These are phyloP conservation scores for Channa striata DNA, from an alignment of 2,797 vertebrate species.

Conservation along the genomic window DNA sequence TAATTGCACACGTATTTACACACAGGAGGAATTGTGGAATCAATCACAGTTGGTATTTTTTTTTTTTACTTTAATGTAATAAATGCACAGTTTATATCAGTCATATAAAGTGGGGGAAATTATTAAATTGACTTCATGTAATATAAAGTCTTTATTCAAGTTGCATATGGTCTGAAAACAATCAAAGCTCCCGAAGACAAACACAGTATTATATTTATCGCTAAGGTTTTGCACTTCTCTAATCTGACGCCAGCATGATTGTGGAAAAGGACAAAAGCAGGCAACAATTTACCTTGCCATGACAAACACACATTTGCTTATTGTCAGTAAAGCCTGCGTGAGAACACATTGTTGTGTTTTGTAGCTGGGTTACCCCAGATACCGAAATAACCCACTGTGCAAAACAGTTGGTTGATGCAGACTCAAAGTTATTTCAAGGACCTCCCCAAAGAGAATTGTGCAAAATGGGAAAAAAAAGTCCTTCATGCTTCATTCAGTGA, in stretches of 20 bases:
- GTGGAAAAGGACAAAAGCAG: neutral
- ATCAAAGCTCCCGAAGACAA: neutral
- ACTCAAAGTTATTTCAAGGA: conserved; percentile 80
- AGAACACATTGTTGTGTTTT: conserved; percentile 56
- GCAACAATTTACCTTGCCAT: neutral
- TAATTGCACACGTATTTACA: conserved; percentile 20
- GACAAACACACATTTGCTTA: conserved; percentile 31
- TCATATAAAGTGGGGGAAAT: conserved; percentile 13
- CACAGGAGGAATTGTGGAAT: neutral
- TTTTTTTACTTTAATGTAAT: neutral
- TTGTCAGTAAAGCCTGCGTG: conserved; percentile 21
- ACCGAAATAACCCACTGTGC: conserved; percentile 71
- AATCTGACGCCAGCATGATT: neutral
- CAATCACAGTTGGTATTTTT: neutral
- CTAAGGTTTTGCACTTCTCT: too few species aligned
- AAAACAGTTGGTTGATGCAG: conserved; percentile 66
- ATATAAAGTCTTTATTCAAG: neutral
- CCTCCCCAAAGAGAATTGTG: conserved; percentile 72
- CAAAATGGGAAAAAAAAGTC: conserved; percentile 67
- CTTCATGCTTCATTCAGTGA: conserved; percentile 71
- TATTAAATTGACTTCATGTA: conserved; percentile 4
- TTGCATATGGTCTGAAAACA: neutral
- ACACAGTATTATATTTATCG: too few species aligned
- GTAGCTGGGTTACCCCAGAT: conserved; percentile 70
- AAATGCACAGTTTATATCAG: neutral